phyloP scores from a whole-genome alignment of 1,140 invertebrate genomes.

The Acromyrmex echinatior region DNA sequence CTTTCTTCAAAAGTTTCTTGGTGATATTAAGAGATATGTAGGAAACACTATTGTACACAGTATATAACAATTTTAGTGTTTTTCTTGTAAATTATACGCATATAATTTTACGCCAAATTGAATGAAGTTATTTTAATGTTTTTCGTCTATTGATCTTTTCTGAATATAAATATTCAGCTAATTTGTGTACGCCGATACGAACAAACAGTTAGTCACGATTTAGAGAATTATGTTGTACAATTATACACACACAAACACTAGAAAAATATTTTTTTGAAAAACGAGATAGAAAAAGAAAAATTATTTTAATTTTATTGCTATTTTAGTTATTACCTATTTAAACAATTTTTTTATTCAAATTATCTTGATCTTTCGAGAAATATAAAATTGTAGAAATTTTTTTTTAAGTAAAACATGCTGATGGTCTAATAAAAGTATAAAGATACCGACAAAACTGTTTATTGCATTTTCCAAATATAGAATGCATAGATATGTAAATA shows the following conservation, averaged over 20 bases:
- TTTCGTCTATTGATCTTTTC: not conserved
- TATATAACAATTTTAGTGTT: not conserved
- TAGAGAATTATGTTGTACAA: not conserved
- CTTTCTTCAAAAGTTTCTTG: not conserved
- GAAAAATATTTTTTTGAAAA: not conserved
- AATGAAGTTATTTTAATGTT: not conserved
- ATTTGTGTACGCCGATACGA: not conserved
- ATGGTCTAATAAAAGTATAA: not conserved
- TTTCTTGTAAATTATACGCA: not conserved
- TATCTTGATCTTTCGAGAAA: not conserved
- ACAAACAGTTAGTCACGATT: not conserved
- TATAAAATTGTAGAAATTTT: not conserved
- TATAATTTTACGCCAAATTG: conserved; percentile 4
- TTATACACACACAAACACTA: not conserved
- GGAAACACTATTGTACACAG: not conserved
- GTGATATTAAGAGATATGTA: too few species aligned
- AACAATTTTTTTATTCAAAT: not conserved
- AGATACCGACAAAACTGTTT: not conserved
- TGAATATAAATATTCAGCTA: not conserved
- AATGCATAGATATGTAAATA: conserved; percentile 20
- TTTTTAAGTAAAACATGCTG: not conserved
- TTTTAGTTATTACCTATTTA: not conserved
- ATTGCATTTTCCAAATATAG: not conserved
- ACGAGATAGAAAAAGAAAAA: not conserved
- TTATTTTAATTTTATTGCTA: not conserved